These are phyloP conservation scores for Phyllotreta cruciferae DNA, from an alignment of 2,888 invertebrate genomes.

Conservation along the genomic window DNA sequence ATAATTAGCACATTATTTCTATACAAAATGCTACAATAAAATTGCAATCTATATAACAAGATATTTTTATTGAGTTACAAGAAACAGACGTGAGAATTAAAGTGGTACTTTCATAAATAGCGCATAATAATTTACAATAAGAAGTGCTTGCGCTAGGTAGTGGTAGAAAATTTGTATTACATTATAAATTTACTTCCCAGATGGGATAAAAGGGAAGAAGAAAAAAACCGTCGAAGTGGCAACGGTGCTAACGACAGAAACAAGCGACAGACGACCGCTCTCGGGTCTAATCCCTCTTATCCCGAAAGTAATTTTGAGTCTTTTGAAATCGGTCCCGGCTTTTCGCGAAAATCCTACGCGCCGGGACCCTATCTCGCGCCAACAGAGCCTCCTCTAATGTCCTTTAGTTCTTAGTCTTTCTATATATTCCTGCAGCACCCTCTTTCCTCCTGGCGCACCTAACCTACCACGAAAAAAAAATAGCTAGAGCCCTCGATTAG, in stretches of 20 bases:
- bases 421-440: neutral
- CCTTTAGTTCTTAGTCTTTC: conserved; percentile 9
- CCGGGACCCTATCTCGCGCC: conserved; percentile 55
- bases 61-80: too few relatives aligned
- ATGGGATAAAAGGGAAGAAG: too few relatives aligned
- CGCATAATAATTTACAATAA: too few relatives aligned
- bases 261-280: conserved; percentile 57
- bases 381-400: conserved; percentile 27
- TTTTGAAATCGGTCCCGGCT: conserved; percentile 65
- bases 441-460: neutral
- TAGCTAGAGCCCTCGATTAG: too few relatives aligned
- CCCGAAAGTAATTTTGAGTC: conserved; percentile 71
- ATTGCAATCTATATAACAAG: too few relatives aligned
- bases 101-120: too few relatives aligned
- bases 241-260: conserved; percentile 49
- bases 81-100: too few relatives aligned
- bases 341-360: conserved; percentile 57
- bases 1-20: too few relatives aligned
- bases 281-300: conserved; percentile 68
- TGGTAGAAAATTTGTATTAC: neutral
- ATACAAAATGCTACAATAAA: too few relatives aligned
- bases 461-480: neutral
- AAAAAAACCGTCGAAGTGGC: neutral
- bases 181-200: neutral
- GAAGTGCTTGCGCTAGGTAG: too few relatives aligned